Conservation (phyloP, 1,140 invertebrate species). For the Cryptotermes secundus region DNA sequence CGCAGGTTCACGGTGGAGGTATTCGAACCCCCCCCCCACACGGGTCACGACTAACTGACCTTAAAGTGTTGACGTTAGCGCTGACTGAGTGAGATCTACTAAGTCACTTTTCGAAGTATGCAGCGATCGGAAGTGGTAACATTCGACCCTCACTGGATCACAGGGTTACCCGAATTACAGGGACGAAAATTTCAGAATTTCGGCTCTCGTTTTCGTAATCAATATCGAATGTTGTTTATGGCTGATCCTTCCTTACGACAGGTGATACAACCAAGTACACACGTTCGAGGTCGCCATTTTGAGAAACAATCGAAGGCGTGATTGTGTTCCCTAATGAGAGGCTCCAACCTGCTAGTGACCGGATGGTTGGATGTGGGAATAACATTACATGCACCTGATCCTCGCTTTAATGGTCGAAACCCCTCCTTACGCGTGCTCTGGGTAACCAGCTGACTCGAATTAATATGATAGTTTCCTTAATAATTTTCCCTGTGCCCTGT, state of each 20-base stretch:
- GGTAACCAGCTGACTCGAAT: not conserved
- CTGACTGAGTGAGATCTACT: too few relatives aligned
- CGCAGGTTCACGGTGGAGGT: too few relatives aligned
- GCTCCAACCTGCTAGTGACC: not conserved
- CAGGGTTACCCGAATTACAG: too few relatives aligned
- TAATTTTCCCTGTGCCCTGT: not conserved
- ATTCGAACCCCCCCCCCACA: too few relatives aligned
- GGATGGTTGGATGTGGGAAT: conserved; percentile 18
- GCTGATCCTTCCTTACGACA: conserved; percentile 4
- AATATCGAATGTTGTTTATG: not conserved
- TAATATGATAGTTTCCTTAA: not conserved
- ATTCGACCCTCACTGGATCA: too few relatives aligned
- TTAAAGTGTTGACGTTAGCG: too few relatives aligned
- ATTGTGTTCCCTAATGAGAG: conserved; percentile 23
- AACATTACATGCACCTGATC: conserved; percentile 29
- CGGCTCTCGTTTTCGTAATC: not conserved
- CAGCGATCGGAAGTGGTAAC: too few relatives aligned
- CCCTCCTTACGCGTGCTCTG: not conserved
- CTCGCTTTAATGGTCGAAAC: not conserved
- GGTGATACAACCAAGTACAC: not conserved
- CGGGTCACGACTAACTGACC: too few relatives aligned
- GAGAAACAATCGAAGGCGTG: conserved; percentile 25
- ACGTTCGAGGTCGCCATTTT: conserved; percentile 24
- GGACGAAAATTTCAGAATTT: not conserved
- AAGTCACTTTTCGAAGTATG: too few relatives aligned